Percentiles rank a stretch among this genome's conserved stretches.
Evolutionary conservation across 2,888 invertebrate species (phyloP).

Genomic region (Cantharis flavilabris): DNA sequence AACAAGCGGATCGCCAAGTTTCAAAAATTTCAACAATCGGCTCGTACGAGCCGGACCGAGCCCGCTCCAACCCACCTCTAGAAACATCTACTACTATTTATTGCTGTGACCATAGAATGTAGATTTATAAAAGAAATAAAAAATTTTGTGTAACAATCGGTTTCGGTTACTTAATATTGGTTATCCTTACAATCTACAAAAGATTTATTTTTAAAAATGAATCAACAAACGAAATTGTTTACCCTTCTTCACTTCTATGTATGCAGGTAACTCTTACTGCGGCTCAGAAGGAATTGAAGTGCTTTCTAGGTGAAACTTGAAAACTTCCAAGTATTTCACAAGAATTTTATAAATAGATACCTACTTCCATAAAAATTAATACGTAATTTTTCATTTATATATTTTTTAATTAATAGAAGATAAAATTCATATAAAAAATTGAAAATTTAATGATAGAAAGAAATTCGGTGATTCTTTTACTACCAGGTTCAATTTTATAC

Average conservation of each 20-base stretch:
- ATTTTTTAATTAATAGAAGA: too few species aligned
- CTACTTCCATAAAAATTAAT: background rate
- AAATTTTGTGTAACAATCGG: too few species aligned
- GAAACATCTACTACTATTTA: too few species aligned
- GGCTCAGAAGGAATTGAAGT: background rate
- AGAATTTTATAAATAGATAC: background rate
- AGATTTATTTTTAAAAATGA: too few species aligned
- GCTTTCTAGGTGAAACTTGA: background rate
- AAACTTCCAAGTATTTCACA: background rate
- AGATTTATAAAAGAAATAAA: too few species aligned
- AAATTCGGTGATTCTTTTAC: background rate
- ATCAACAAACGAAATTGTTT: background rate
- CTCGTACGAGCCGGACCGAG: too few species aligned
- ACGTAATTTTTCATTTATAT: background rate
- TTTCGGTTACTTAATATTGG: too few species aligned
- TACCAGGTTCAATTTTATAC: background rate
- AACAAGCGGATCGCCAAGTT: too few species aligned
- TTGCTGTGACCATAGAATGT: too few species aligned
- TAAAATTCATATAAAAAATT: background rate
- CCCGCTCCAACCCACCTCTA: too few species aligned
- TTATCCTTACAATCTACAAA: too few species aligned
- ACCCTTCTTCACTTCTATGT: background rate
- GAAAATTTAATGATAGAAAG: background rate
- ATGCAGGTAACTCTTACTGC: background rate
- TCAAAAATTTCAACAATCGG: too few species aligned